phyloP scores from a whole-genome alignment of 2,797 vertebrate genomes.

The Enteromius treurensis region DNA sequence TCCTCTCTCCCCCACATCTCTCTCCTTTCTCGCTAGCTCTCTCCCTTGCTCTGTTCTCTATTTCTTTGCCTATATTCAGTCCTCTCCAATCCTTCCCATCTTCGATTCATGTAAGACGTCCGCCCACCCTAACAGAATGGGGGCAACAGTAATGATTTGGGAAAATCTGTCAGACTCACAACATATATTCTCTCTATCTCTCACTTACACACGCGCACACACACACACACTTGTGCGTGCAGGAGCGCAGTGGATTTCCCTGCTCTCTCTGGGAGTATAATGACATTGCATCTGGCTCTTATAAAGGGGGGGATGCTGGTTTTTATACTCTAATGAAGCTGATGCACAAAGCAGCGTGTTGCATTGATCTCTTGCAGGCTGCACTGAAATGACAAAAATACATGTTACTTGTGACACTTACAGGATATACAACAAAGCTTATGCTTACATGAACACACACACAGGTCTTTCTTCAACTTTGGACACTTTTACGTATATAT shows the following conservation, averaged over 20 bases:
- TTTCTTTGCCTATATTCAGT: constrained; percentile 22
- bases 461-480: constrained; percentile 19
- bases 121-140: constrained; percentile 76
- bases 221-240: constrained; percentile 20
- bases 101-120: constrained; percentile 61
- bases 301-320: constrained; percentile 35
- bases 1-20: constrained; percentile 57
- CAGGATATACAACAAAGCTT: constrained; percentile 24
- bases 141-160: constrained; percentile 78
- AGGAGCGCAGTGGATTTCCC: constrained; percentile 36
- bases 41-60: constrained; percentile 43
- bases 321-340: constrained; percentile 54
- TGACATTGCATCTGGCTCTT: constrained; percentile 55
- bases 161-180: constrained; percentile 70
- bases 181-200: constrained; percentile 15
- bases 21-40: constrained; percentile 23
- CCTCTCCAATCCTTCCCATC: constrained; percentile 42
- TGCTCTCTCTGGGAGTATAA: constrained; percentile 53
- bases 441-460: constrained; percentile 25
- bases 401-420: constrained; percentile 34
- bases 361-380: constrained; percentile 22
- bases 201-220: constrained; percentile 23
- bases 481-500: background rate
- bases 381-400: constrained; percentile 20
- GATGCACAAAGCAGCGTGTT: constrained; percentile 43